Evolutionary conservation across 2,888 invertebrate species (phyloP), one percentile per base, ranked within the genome.

Genomic region (Furcula furcula): DNA sequence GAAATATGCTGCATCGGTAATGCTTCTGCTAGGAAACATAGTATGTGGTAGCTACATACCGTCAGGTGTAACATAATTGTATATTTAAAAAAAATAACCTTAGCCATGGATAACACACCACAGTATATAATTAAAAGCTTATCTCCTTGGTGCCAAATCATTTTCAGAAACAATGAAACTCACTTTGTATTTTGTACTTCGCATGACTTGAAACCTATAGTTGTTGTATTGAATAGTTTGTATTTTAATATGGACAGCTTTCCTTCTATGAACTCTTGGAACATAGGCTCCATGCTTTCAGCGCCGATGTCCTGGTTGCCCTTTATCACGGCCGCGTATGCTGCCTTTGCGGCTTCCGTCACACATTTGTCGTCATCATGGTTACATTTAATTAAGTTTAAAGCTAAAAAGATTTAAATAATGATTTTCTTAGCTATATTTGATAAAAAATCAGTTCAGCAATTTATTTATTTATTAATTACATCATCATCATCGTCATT

Each of bases 181-280:
- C 36, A 73, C 74, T 52, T 58, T 0, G 63, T 37, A 29, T 48
- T 54, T n/a, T 52, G 37, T 4, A 62, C 10, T n/a, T 38, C 31
- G 34, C 75, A 74, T 4, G 60, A 25, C 23, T 55, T 69, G n/a
- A 55, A 60, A 14, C 76, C 76, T 1, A 13, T 42, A 0, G 58
- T 5, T 7, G 54, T 54, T 1, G 50, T 40, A 26, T 73, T 47
- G 0, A 35, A 54, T 1, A 71, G 43, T 9, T 50, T 65, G 22
- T 46, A 65, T 4, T 66, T 59, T 4, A 74, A 12, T 0, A 38
- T 51, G 0, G 66, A 53, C 0, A 65, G 28, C 4, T 63, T 49
- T 16, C 50, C 65, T 5, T 64, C 53, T 9, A 74, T 47, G 6
- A 34, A n/a, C 10, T 62, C 32, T 4, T 54, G 31, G n/a, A 42